Base-by-base conservation (phyloP, 2,888 invertebrate species). In the Apamea epomidion region DNA sequence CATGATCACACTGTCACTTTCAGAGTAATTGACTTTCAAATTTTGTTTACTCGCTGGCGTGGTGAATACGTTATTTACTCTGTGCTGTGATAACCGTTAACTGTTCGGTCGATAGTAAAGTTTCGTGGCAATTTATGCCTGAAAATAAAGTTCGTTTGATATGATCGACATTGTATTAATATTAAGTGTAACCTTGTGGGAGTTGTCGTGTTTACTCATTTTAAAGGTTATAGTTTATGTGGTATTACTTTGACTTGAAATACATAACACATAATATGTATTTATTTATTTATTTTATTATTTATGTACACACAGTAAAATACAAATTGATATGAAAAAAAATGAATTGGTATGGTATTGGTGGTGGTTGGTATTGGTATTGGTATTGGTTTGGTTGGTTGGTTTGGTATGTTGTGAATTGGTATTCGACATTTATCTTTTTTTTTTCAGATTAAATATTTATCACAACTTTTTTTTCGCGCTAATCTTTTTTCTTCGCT, bases 11-110 rank as follows among this genome's bases (percentile, higher is more conserved):
- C 48, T 51, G 54, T 42, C 64, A 70, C 54, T 77, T 77, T 69
- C 54, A 68, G 54, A 77, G 60, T 78, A 76, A 79, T 84, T 84
- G 77, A 69, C 45, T 84, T 81, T 78, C 54, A 76, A 78, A 77
- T 62, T 58, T 71, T 74, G 69, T 87, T 80, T 72, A 72, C 73
- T 54, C 32, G 29, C 14, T 5, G 54, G 29, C 54, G 21, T 64
- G 21, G 37, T 67, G 71, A 82, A 78, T 73, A 58, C 21, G 37
- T 73, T 54, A 65, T 82, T 76, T 54, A 72, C 14, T 45, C 3
- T 54, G 51, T 62, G 18, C 32, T 75, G 29, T 62, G 67, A 32
- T 54, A 76, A 2, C 2, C 4, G 42, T 25, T 77, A 3, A 54
- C n/a, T 37, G 18, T 45, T 62, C 10, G 51, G 18, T 80, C 51